Percentiles rank a stretch among this genome's conserved stretches.
These are phyloP conservation scores for Lasioglossum vierecki DNA, from an alignment of 2,888 invertebrate genomes.

Conservation along the genomic window DNA sequence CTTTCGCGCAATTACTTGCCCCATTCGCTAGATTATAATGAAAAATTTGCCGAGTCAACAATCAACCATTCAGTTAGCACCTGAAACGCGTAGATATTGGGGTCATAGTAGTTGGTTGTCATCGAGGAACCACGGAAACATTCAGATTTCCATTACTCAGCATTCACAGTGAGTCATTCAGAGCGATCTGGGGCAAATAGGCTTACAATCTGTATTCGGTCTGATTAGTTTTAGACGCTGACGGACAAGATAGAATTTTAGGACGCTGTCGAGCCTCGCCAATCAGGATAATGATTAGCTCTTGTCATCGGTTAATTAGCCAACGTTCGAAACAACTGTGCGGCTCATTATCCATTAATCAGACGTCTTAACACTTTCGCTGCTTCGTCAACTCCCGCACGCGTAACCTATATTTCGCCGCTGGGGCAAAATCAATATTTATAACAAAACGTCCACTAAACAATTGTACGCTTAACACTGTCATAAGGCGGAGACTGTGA, in stretches of 20 bases:
- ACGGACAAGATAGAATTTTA: neutral
- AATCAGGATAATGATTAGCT: neutral
- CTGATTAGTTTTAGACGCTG: neutral
- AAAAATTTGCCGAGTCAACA: neutral
- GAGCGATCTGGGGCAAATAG: slow-evolving; percentile 4
- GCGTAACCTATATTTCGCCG: neutral
- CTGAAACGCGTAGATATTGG: neutral
- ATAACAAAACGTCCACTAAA: neutral
- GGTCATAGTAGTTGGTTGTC: slow-evolving; percentile 1
- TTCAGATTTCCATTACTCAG: slow-evolving; percentile 4
- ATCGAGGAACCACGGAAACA: neutral
- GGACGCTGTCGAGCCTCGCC: neutral
- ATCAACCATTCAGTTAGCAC: neutral
- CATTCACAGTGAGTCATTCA: slow-evolving; percentile 1
- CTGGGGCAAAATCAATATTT: neutral
- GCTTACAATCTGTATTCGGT: neutral
- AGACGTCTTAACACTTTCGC: neutral
- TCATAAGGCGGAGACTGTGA: neutral
- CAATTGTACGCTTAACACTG: neutral
- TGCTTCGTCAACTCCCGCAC: neutral
- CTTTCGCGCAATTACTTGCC: neutral
- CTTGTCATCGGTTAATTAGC: neutral
- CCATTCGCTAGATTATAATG: neutral
- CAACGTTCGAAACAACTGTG: neutral
- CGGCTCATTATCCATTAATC: neutral